These are phyloP conservation scores for Orussus abietinus DNA, from an alignment of 1,140 invertebrate species.

Conservation along the genomic window DNA sequence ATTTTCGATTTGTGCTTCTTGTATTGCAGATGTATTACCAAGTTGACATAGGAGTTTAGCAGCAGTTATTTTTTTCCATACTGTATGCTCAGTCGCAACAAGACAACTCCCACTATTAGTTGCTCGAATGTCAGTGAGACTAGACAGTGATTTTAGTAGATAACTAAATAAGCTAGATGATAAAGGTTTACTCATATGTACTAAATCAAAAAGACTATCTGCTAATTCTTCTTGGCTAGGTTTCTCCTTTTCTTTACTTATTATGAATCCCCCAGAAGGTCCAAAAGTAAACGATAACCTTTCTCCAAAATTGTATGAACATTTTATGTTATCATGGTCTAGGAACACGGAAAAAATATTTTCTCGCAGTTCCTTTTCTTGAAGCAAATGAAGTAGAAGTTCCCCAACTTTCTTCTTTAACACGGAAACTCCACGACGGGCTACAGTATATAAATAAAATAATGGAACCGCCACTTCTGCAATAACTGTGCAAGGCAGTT, in stretches of 20 bases:
- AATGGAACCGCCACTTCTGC: conserved; percentile 33
- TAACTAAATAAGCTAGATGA: conserved; percentile 39
- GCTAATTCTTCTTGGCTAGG: conserved; percentile 28
- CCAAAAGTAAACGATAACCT: conserved; percentile 39
- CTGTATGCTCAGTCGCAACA: conserved; percentile 24
- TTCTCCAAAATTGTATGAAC: conserved; percentile 27
- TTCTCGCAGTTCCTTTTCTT: conserved; percentile 19
- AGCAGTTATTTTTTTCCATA: conserved; percentile 30
- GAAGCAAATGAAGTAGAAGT: conserved; percentile 39
- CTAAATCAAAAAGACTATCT: conserved; percentile 38
- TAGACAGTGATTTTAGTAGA: conserved; percentile 31
- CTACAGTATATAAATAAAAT: conserved; percentile 42
- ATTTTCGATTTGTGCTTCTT: conserved; percentile 38
- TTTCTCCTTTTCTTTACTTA: conserved; percentile 20
- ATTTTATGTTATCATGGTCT: conserved; percentile 20
- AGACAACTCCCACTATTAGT: conserved; percentile 6
- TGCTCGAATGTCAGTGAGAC: conserved; percentile 11
- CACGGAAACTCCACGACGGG: conserved; percentile 34
- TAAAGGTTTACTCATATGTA: conserved; percentile 26
- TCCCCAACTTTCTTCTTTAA: conserved; percentile 35
- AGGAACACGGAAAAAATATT: conserved; percentile 35
- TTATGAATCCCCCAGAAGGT: conserved; percentile 37
- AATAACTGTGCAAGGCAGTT: conserved; percentile 34
- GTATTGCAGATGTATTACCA: conserved; percentile 35
- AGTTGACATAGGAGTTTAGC: conserved; percentile 42